Base-by-base conservation (phyloP, 2,797 vertebrate genomes). In the Loris lydekkerianus region DNA sequence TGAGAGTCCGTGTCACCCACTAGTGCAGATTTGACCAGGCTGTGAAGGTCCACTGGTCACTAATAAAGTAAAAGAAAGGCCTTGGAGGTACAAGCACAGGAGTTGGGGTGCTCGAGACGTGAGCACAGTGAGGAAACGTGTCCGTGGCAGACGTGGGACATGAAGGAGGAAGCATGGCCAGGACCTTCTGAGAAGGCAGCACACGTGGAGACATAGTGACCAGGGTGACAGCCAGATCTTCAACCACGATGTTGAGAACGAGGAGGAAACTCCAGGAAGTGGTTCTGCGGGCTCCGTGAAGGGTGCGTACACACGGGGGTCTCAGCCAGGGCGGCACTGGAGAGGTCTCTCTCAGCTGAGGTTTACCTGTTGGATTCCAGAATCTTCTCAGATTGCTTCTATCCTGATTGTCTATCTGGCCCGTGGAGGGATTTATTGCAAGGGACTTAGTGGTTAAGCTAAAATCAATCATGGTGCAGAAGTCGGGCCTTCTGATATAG, bases 301-400 rank as follows among this genome's bases (percentile, higher is more conserved):
- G 10, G 21, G 18, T 10, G 0, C 18, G 1, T 2, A 27, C 9
- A 2, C 4, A 15, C 0, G 0, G 21, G 0, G 0, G 11, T 37
- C 1, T 25, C 15, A 0, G 8, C 18, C 0, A 21, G 53, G n/a
- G 29, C 34, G 10, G 5, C 18, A 0, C 2, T 1, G 3, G 6
- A 46, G 37, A 21, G 58, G 37, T 34, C 29, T 1, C 5, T 10
- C 67, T 67, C 31, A 14, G 14, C 27, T 27, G 27, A 0, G 17
- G 15, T 69, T 63, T 34, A 20, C 58, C 40, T 10, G 0, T 34
- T 80, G 34, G 67, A 13, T 29, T 75, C 80, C 29, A 53, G 46
- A n/a, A 21, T 4, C 60, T 75, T 72, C 73, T 76, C 25, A 8
- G 11, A 6, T 81, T 75, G 6, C 60, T 58, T 29, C 49, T 6